These are phyloP conservation scores for Elaeidobius kamerunicus DNA, from an alignment of 2,888 invertebrate genomes.

Conservation along the genomic window DNA sequence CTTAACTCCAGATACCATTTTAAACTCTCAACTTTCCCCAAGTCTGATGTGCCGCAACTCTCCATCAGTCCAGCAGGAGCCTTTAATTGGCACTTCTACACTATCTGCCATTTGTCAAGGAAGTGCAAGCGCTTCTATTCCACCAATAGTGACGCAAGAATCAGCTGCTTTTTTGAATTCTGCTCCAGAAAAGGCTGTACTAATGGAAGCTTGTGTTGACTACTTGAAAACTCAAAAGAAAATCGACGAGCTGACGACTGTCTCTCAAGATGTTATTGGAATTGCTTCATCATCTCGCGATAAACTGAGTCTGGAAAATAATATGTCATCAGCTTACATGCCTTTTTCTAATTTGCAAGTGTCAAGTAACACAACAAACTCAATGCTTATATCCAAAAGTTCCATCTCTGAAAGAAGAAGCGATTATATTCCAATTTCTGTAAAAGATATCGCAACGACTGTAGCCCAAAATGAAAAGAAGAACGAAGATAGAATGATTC, in stretches of 20 bases:
- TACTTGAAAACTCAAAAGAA: constrained; percentile 64
- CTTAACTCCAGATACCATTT: constrained; percentile 58
- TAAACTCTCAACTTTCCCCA: constrained; percentile 61
- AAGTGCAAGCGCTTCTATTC: constrained; percentile 27
- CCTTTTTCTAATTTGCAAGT: constrained; percentile 25
- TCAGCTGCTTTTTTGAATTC: constrained; percentile 47
- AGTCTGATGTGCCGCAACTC: constrained; percentile 54
- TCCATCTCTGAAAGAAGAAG: constrained; percentile 21
- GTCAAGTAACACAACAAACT: constrained; percentile 1
- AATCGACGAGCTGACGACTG: constrained; percentile 48
- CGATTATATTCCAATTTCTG: constrained; percentile 39
- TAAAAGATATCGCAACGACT: constrained; percentile 42
- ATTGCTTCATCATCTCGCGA: constrained; percentile 32
- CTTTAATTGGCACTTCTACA: constrained; percentile 34
- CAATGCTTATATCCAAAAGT: constrained; percentile 13
- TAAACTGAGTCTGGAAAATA: constrained; percentile 21
- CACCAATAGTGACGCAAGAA: constrained; percentile 45
- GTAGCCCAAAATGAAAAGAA: constrained; percentile 46
- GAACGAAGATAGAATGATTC: constrained; percentile 57
- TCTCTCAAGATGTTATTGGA: constrained; percentile 32
- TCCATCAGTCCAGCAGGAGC: constrained; percentile 37
- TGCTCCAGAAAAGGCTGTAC: constrained; percentile 70
- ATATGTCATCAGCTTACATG: constrained; percentile 35
- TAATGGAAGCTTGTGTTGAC: constrained; percentile 71
- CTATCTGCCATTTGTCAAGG: constrained; percentile 38